A percentile compares a stretch with the other conserved stretches of the same genome.
phyloP scores from a whole-genome alignment of 2,888 invertebrate species.

The Nomada lathburiana region DNA sequence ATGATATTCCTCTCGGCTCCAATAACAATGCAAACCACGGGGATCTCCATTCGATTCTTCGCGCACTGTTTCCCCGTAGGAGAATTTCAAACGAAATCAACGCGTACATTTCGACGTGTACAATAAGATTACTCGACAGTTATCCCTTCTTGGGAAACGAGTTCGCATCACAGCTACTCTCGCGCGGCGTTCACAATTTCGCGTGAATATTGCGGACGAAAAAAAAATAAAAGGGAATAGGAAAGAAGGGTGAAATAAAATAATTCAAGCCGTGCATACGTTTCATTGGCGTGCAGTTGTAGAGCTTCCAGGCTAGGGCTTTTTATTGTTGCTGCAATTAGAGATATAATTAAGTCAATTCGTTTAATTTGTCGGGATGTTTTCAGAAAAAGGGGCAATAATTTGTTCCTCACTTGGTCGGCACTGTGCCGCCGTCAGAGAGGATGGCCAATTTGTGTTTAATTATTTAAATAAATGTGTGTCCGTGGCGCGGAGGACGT shows the following conservation, averaged over 20 bases:
- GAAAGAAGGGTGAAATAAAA: neutral
- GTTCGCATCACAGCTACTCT: too few species aligned
- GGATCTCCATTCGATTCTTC: too few species aligned
- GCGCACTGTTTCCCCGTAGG: too few species aligned
- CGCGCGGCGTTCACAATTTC: too few species aligned
- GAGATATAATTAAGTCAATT: conserved; percentile 56
- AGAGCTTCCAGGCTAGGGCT: conserved; percentile 12
- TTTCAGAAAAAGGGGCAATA: conserved; percentile 35
- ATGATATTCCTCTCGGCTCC: neutral
- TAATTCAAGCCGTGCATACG: neutral
- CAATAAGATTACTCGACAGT: too few species aligned
- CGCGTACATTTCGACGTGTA: too few species aligned
- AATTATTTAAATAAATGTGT: conserved; percentile 83
- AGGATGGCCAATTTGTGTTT: conserved; percentile 71
- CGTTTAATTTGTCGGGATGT: conserved; percentile 54
- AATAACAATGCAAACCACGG: too few species aligned
- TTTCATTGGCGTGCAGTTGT: neutral
- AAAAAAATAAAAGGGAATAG: neutral
- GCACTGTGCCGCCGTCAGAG: conserved; percentile 18
- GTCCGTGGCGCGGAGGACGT: conserved; percentile 76
- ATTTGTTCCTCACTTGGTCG: conserved; percentile 26
- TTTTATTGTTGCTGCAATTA: conserved; percentile 52
- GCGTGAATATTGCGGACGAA: too few species aligned
- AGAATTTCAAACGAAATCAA: too few species aligned
- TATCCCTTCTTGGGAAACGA: too few species aligned